phyloP scores from a whole-genome alignment of 2,888 invertebrate genomes.

The Rhagium mordax region DNA sequence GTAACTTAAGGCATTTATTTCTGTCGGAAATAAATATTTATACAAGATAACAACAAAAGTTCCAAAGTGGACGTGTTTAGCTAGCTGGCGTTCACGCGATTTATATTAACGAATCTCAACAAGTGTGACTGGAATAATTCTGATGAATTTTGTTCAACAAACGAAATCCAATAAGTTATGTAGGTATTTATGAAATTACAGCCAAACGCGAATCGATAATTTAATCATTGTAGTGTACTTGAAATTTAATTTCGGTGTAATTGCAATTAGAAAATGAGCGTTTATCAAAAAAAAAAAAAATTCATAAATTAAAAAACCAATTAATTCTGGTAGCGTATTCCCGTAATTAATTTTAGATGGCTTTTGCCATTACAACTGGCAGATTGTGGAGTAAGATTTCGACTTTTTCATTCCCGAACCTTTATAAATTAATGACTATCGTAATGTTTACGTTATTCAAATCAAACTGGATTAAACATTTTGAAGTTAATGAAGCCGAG shows the following conservation, averaged over 20 bases:
- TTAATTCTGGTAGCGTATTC: slow-evolving; percentile 30
- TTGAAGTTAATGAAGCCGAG: slow-evolving; percentile 20
- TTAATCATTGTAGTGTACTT: slow-evolving; percentile 21
- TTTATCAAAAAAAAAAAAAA: slow-evolving; percentile 31
- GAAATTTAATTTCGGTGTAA: slow-evolving; percentile 31
- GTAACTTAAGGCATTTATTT: too few relatives aligned
- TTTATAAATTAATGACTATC: slow-evolving; percentile 25
- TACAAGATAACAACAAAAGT: too few relatives aligned
- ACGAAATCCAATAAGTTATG: not conserved
- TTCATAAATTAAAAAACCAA: slow-evolving; percentile 33
- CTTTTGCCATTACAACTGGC: slow-evolving; percentile 16
- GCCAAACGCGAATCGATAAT: not conserved
- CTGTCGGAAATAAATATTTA: too few relatives aligned
- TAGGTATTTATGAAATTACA: not conserved
- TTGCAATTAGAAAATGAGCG: slow-evolving; percentile 31
- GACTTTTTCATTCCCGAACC: slow-evolving; percentile 22
- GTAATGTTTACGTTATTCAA: slow-evolving; percentile 28
- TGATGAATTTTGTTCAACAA: not conserved
- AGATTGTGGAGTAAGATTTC: slow-evolving; percentile 28
- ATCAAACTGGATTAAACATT: slow-evolving; percentile 5
- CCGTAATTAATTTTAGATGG: slow-evolving; percentile 28
- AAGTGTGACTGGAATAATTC: too few relatives aligned
- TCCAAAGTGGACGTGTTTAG: too few relatives aligned
- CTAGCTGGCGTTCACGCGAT: too few relatives aligned
- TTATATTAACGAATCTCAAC: too few relatives aligned